Base-by-base conservation (phyloP, 2,797 vertebrate genomes). In the Galaxias olidus region DNA sequence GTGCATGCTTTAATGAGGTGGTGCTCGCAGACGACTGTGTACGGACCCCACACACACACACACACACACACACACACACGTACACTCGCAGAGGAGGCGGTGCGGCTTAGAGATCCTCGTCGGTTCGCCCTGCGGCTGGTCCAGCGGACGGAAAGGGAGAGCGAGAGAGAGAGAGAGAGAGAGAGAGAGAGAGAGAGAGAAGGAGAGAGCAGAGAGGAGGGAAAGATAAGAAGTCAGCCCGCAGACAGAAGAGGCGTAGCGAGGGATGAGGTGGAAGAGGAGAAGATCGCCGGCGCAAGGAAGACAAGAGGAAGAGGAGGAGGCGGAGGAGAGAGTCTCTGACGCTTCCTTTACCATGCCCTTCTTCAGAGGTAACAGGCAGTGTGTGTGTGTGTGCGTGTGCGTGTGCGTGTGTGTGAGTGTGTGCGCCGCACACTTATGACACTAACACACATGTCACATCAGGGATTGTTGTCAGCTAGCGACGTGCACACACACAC, bases 351-450 rank as follows among this genome's bases (percentile, higher is more conserved):
- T 71, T 60, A 63, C 52, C 52, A 61, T 68, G 74, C 69, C 75
- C 10, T 81, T 83, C 72, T 77, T 76, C 46, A 78, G 72, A 85
- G 83, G 83, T 83, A 84, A 74, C 8, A 14, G 17, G 15, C 11
- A 47, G 41, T 41, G 50, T 60, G 43, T 56, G 9, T 59, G 57
- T 53, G 47, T 49, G 10, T 20, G 12, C 11, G 64, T 51, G 48
- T 50, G 56, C 42, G 51, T 65, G 61, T 44, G 54, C 17, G 57
- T 59, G 19, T 61, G 58, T 45, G 42, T 46, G 12, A 54, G 46
- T 63, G 46, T 40, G 4, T 59, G n/a, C n/a, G n/a, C n/a, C n/a
- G n/a, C n/a, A 30, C 6, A 30, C 30, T 6, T 30, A 30, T 6
- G 3, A 30, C 6, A 30, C 30, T 30, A 2, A 30, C 30, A 30